phyloP scores from a whole-genome alignment of 1,140 invertebrate genomes.

The Heliconius hewitsoni region DNA sequence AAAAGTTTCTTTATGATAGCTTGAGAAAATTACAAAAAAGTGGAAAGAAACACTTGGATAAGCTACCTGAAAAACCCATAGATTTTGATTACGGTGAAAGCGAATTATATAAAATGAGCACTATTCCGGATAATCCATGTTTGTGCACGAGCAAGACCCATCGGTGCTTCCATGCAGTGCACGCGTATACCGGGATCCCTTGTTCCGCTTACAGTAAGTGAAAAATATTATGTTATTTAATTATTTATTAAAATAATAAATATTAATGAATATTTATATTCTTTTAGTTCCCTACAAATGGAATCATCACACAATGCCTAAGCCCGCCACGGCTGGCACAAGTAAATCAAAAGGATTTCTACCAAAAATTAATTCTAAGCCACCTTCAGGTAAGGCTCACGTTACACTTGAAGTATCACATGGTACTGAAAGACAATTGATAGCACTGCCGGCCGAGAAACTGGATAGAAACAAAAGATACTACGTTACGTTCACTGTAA shows the following conservation, averaged over 20 bases:
- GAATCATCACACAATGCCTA: constrained; percentile 89
- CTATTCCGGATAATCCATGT: constrained; percentile 82
- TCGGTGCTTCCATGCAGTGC: constrained; percentile 93
- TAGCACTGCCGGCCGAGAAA: constrained; percentile 91
- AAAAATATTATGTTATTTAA: background rate
- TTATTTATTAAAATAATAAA: background rate
- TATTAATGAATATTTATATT: constrained; percentile 16
- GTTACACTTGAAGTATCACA: constrained; percentile 90
- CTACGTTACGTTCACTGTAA: constrained; percentile 94
- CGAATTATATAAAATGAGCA: constrained; percentile 76
- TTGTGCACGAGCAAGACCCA: constrained; percentile 92
- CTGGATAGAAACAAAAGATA: constrained; percentile 93
- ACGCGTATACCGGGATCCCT: constrained; percentile 94
- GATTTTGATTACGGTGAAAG: constrained; percentile 79
- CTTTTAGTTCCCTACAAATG: constrained; percentile 85
- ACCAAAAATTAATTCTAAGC: constrained; percentile 83
- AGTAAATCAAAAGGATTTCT: constrained; percentile 80
- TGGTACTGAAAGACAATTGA: constrained; percentile 90
- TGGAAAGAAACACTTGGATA: constrained; percentile 84
- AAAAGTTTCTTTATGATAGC: constrained; percentile 95
- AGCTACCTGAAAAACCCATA: constrained; percentile 82
- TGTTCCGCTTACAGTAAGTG: constrained; percentile 91
- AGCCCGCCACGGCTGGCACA: constrained; percentile 76
- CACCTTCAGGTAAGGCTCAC: constrained; percentile 72
- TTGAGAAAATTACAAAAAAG: constrained; percentile 88